Evolutionary conservation across 2,888 invertebrate species (phyloP).

Genomic region (Drosophila vallismaia): DNA sequence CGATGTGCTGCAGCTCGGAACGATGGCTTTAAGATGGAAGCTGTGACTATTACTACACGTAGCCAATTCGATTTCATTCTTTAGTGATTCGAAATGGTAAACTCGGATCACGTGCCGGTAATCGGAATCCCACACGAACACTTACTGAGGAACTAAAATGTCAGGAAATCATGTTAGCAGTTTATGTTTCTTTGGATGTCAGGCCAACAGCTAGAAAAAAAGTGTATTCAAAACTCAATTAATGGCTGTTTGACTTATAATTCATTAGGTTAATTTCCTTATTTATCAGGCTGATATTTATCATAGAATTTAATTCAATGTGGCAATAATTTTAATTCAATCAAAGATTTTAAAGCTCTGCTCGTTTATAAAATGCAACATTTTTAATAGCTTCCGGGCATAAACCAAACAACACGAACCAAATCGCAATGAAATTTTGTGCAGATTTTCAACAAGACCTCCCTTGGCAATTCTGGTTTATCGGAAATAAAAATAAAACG

Average conservation of each 20-base stretch:
- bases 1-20: slow-evolving; percentile 19
- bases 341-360: not conserved
- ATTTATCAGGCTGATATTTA: not conserved
- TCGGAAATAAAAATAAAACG: slow-evolving; percentile 29
- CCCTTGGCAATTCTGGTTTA: slow-evolving; percentile 44
- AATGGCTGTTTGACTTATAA: not conserved
- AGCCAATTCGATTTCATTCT: slow-evolving; percentile 64
- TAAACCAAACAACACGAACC: slow-evolving; percentile 14
- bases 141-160: not conserved
- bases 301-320: not conserved
- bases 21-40: slow-evolving; percentile 47
- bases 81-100: slow-evolving; percentile 51
- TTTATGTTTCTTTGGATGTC: not conserved
- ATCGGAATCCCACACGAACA: slow-evolving; percentile 36
- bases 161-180: not conserved
- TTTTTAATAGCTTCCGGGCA: slow-evolving; percentile 30
- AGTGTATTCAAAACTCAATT: not conserved
- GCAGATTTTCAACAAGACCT: slow-evolving; percentile 45
- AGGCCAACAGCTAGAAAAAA: not conserved
- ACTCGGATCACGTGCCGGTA: slow-evolving; percentile 54
- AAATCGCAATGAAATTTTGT: slow-evolving; percentile 39
- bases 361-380: slow-evolving; percentile 18
- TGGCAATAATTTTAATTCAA: slow-evolving; percentile 2
- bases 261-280: not conserved
- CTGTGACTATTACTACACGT: slow-evolving; percentile 59